Conservation (phyloP, 2,797 vertebrate genomes). For the Okamejei kenojei region DNA sequence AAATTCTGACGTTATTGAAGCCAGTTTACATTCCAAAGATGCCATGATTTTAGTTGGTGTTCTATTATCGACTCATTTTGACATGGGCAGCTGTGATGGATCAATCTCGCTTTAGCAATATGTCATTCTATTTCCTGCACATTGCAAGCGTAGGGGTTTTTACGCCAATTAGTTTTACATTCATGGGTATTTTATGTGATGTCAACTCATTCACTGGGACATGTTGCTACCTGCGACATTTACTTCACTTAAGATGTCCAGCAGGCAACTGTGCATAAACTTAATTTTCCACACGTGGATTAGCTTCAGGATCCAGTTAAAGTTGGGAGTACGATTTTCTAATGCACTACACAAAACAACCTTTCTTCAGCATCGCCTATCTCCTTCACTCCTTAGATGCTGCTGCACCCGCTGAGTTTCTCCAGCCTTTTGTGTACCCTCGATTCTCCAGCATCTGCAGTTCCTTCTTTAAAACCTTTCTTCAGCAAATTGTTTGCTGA, state of each 20-base stretch:
- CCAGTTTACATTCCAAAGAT: background rate
- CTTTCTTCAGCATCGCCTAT: background rate
- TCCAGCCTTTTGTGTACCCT: too few species aligned
- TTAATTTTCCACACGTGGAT: background rate
- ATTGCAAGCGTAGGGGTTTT: background rate
- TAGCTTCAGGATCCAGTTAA: background rate
- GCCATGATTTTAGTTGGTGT: background rate
- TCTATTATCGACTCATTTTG: slow-evolving; percentile 9
- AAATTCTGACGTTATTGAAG: background rate
- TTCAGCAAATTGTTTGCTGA: background rate
- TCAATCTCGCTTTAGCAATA: background rate
- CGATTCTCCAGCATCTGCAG: too few species aligned
- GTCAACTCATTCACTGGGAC: background rate
- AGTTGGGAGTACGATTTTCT: background rate
- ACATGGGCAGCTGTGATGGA: background rate
- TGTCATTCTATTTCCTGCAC: background rate
- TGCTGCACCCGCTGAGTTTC: too few species aligned
- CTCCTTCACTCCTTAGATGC: too few species aligned
- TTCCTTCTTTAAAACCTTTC: too few species aligned
- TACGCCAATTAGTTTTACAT: background rate
- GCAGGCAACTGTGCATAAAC: background rate
- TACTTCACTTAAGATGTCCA: slow-evolving; percentile 18
- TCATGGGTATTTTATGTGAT: background rate
- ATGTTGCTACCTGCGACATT: background rate
- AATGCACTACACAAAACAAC: background rate